Evolutionary conservation across 2,797 vertebrate species (phyloP).

Genomic region (Chromis chromis): DNA sequence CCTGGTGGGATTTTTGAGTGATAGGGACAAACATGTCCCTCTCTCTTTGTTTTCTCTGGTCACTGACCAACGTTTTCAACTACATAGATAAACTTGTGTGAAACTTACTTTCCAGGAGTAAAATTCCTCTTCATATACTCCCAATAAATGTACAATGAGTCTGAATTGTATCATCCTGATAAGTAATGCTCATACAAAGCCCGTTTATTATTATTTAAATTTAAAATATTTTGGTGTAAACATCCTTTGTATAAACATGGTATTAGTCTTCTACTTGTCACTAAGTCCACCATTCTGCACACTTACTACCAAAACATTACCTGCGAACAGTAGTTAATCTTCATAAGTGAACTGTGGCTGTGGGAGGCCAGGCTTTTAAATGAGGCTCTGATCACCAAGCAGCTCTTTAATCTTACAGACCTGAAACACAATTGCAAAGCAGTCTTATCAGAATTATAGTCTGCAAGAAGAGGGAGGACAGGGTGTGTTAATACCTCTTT

Average conservation of each 20-base stretch:
- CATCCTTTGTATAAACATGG: neutral
- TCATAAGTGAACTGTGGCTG: conserved; percentile 7
- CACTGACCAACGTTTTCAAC: too few relatives aligned
- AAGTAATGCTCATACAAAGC: neutral
- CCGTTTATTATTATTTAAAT: neutral
- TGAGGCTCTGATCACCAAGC: neutral
- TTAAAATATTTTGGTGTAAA: too few relatives aligned
- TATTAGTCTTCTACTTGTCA: neutral
- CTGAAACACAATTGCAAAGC: neutral
- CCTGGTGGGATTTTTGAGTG: neutral
- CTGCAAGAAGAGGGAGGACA: neutral
- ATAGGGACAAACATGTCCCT: neutral
- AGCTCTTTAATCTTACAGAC: conserved; percentile 11
- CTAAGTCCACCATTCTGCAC: neutral
- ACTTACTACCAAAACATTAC: conserved; percentile 15
- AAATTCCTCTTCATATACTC: neutral
- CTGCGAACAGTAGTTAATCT: neutral
- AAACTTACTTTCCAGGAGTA: neutral
- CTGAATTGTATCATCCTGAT: neutral
- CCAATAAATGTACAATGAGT: neutral
- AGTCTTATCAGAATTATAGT: neutral
- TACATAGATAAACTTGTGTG: too few relatives aligned
- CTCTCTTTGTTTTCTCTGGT: too few relatives aligned
- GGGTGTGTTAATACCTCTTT: neutral
- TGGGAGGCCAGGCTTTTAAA: neutral